phyloP scores from a whole-genome alignment of 2,113 vertebrate genomes.

The Pundamilia nyererei region DNA sequence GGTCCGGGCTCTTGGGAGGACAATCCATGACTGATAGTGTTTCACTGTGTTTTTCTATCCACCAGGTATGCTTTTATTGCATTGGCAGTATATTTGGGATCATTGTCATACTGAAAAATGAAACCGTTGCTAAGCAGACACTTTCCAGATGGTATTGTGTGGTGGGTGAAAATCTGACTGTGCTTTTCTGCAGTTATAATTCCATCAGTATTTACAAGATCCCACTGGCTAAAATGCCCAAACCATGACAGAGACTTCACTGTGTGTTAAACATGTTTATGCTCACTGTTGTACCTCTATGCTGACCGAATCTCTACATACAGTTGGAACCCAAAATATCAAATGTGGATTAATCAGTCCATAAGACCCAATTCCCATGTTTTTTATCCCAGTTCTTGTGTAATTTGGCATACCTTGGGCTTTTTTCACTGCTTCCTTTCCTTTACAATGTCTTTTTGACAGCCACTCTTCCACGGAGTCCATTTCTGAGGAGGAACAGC shows the following conservation, averaged over 20 bases:
- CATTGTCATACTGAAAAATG: not conserved
- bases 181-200: not conserved
- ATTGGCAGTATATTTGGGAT: not conserved
- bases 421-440: not conserved
- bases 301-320: not conserved
- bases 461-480: not conserved
- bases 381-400: not conserved
- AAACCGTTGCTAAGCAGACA: not conserved
- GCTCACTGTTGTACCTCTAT: not conserved
- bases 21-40: not conserved
- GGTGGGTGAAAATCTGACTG: not conserved
- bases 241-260: not conserved
- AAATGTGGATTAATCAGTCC: not conserved
- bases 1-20: not conserved
- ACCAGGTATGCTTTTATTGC: not conserved
- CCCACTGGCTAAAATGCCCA: not conserved
- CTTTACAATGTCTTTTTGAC: not conserved
- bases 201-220: not conserved
- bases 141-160: not conserved
- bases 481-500: not conserved
- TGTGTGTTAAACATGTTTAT: not conserved
- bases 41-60: not conserved
- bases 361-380: not conserved
- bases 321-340: not conserved
- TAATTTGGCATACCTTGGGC: not conserved